These are phyloP conservation scores for Oncorhynchus mykiss DNA, from an alignment of 2,113 vertebrate species.

Conservation along the genomic window DNA sequence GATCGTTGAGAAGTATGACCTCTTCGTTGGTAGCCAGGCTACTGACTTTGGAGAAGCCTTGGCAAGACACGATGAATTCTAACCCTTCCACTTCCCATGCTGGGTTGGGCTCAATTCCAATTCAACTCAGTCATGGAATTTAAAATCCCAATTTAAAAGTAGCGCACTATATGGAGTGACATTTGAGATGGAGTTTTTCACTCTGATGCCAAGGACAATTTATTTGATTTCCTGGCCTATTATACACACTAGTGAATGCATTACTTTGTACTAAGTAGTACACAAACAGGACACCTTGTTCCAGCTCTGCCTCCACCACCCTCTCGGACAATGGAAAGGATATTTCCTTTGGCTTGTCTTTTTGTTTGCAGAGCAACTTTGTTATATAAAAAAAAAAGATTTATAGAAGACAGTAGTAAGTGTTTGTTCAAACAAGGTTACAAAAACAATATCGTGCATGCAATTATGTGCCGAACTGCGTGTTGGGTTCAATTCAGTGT, in stretches of 20 bases:
- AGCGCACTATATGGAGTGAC: conserved; percentile 11
- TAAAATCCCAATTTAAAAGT: background rate
- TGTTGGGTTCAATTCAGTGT: background rate
- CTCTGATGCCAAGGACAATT: conserved; percentile 71
- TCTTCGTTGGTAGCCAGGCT: conserved; percentile 96
- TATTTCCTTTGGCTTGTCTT: conserved; percentile 2
- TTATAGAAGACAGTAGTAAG: conserved; percentile 7
- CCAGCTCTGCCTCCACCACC: background rate
- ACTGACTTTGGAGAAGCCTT: conserved; percentile 96
- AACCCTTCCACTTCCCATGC: conserved; percentile 40
- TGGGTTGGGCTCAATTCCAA: conserved; percentile 53
- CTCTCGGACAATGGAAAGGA: background rate
- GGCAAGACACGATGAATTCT: conserved; percentile 95
- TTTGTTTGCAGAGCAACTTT: background rate
- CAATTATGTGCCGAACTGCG: conserved; percentile 7
- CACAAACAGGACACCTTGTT: conserved; percentile 25
- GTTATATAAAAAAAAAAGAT: background rate
- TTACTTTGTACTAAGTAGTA: conserved; percentile 9
- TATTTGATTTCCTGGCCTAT: conserved; percentile 77
- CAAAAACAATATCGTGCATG: conserved; percentile 8
- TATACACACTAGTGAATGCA: conserved; percentile 31
- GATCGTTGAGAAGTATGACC: conserved; percentile 92
- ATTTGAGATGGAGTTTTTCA: conserved; percentile 2
- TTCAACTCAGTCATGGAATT: conserved; percentile 11
- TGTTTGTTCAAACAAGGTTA: conserved; percentile 12